These are phyloP conservation scores for Coendou prehensilis DNA, from an alignment of 2,797 vertebrate species.

Conservation along the genomic window DNA sequence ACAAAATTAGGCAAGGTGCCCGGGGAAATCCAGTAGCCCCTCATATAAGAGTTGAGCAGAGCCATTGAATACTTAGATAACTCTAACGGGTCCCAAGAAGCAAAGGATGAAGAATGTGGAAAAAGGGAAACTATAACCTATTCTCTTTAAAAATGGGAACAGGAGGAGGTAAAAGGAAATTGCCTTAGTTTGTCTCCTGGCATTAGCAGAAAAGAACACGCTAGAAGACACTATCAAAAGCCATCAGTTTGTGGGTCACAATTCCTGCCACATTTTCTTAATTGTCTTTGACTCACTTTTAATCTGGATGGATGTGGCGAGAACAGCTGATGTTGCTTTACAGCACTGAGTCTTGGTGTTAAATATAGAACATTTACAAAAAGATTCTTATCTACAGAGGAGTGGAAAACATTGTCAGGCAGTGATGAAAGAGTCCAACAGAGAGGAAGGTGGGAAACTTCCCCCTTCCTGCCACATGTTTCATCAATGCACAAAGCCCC, in stretches of 20 bases:
- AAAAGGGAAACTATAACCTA: not conserved
- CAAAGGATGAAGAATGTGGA: not conserved
- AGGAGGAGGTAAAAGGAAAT: slow-evolving; percentile 2
- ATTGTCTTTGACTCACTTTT: slow-evolving; percentile 76
- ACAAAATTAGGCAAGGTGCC: not conserved
- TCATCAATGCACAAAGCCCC: slow-evolving; percentile 67
- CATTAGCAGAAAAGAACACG: slow-evolving; percentile 41
- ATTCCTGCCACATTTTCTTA: slow-evolving; percentile 56
- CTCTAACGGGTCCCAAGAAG: not conserved
- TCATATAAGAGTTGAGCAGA: not conserved
- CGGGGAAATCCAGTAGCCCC: not conserved
- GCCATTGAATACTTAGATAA: not conserved
- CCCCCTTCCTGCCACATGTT: slow-evolving; percentile 45
- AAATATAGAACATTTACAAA: slow-evolving; percentile 78
- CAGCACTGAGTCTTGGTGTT: slow-evolving; percentile 63
- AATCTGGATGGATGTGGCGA: slow-evolving; percentile 79
- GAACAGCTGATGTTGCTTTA: slow-evolving; percentile 64
- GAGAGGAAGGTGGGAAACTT: slow-evolving; percentile 45
- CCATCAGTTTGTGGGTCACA: slow-evolving; percentile 53
- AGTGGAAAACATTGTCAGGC: slow-evolving; percentile 78
- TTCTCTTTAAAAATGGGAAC: not conserved
- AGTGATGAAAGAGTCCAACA: slow-evolving; percentile 64
- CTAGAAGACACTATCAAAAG: slow-evolving; percentile 49
- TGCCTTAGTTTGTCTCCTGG: not conserved
- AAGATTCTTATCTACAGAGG: slow-evolving; percentile 80